These are phyloP conservation scores for Phylloscopus trochilus DNA, from an alignment of 2,113 vertebrate genomes.

Conservation along the genomic window DNA sequence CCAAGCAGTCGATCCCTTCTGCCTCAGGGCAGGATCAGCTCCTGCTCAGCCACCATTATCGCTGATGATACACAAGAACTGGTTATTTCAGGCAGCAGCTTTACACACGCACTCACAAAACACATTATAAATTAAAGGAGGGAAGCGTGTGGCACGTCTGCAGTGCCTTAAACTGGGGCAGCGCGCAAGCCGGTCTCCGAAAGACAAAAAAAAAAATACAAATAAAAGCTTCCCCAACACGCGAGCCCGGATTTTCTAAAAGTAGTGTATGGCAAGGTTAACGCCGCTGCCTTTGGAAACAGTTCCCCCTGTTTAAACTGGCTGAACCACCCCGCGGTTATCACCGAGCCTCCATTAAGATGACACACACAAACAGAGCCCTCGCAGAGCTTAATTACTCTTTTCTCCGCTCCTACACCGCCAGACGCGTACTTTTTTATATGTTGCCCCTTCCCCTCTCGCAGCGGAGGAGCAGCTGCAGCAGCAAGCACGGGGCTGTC, in stretches of 20 bases:
- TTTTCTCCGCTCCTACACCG: background rate
- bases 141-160: background rate
- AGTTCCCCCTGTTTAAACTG: conserved; percentile 14
- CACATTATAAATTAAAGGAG: background rate
- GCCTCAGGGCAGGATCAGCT: conserved; percentile 29
- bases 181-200: background rate
- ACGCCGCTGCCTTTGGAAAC: background rate
- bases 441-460: fast-evolving
- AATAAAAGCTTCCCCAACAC: background rate
- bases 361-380: background rate
- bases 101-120: background rate
- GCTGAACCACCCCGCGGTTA: conserved; percentile 6
- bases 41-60: background rate
- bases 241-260: background rate
- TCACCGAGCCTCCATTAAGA: background rate
- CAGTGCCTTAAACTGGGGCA: background rate
- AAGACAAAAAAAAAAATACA: background rate
- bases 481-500: background rate
- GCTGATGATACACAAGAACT: background rate
- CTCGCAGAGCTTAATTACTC: background rate
- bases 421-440: background rate
- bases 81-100: conserved; percentile 1
- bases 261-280: background rate
- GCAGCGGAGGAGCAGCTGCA: background rate
- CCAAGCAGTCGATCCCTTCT: background rate